A percentile compares a stretch with the other conserved stretches of the same genome.
Conservation (phyloP, 2,113 vertebrate species). For the Phrynocephalus versicolor region DNA sequence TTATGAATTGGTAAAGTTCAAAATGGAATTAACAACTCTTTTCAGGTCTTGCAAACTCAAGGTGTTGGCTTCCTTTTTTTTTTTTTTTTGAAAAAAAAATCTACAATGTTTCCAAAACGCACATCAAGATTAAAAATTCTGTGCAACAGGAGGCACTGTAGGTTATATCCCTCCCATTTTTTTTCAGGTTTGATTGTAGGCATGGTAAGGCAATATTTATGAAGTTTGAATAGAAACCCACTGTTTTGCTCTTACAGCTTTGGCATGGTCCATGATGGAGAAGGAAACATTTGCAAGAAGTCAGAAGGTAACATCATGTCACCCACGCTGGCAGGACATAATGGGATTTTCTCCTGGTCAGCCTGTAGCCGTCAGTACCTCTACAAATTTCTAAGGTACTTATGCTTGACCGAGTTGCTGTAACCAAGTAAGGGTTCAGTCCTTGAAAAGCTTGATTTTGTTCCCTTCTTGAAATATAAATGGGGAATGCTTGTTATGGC, state of each 20-base stretch:
- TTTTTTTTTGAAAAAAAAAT: too few species aligned
- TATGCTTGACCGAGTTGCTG: neutral
- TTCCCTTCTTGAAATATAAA: neutral
- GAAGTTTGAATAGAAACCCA: neutral
- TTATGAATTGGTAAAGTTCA: too few species aligned
- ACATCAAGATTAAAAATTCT: neutral
- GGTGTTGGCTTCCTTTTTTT: neutral
- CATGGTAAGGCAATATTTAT: neutral
- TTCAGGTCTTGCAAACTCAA: too few species aligned
- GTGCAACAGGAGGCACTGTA: neutral
- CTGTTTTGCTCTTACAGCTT: slow-evolving; percentile 72
- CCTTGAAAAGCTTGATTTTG: neutral
- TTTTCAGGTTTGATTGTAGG: neutral
- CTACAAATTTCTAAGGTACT: slow-evolving; percentile 85
- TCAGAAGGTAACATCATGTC: slow-evolving; percentile 93
- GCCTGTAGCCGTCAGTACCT: slow-evolving; percentile 90
- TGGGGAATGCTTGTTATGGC: neutral
- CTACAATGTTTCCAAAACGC: neutral
- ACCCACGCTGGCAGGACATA: slow-evolving; percentile 87
- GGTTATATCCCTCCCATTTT: neutral
- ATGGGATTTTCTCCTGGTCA: slow-evolving; percentile 92
- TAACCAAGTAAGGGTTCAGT: neutral
- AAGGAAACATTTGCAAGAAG: slow-evolving; percentile 89
- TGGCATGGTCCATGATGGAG: slow-evolving; percentile 92
- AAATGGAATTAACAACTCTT: too few species aligned